These are phyloP conservation scores for Psammodynastes pulverulentus DNA, from an alignment of 2,113 vertebrate species.

Conservation along the genomic window DNA sequence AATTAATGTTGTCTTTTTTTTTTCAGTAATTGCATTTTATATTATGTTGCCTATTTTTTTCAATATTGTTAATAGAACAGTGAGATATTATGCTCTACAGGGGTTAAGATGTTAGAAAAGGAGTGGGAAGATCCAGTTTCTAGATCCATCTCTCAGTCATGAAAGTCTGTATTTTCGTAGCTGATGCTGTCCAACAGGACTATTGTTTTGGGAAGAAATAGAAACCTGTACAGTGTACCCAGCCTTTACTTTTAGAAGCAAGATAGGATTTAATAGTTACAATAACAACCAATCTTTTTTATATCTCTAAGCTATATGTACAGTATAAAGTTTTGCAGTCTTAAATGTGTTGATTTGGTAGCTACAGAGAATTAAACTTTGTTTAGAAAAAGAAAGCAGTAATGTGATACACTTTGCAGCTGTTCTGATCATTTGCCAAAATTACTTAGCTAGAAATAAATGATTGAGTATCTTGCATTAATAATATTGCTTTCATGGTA, in stretches of 20 bases:
- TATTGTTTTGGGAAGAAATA: not conserved
- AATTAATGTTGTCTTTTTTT: not conserved
- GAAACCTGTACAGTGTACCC: not conserved
- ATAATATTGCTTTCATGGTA: not conserved
- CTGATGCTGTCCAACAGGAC: not conserved
- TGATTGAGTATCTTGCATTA: slow-evolving; percentile 13
- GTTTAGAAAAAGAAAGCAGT: not conserved
- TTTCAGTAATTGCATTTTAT: not conserved
- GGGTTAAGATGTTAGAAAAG: not conserved
- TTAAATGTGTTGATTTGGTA: not conserved
- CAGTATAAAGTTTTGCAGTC: not conserved
- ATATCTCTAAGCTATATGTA: not conserved
- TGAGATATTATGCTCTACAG: not conserved
- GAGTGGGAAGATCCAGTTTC: not conserved
- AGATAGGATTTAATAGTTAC: not conserved
- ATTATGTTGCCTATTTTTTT: not conserved
- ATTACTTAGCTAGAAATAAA: not conserved
- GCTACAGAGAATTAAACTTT: not conserved
- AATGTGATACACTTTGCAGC: not conserved
- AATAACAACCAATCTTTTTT: not conserved
- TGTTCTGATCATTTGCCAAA: not conserved
- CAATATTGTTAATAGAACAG: not conserved
- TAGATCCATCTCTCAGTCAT: not conserved
- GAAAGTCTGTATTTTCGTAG: not conserved
- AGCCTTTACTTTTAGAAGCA: not conserved